Evolutionary conservation across 2,888 invertebrate species (phyloP).

Genomic region (Chaetogeoica ovagalla): DNA sequence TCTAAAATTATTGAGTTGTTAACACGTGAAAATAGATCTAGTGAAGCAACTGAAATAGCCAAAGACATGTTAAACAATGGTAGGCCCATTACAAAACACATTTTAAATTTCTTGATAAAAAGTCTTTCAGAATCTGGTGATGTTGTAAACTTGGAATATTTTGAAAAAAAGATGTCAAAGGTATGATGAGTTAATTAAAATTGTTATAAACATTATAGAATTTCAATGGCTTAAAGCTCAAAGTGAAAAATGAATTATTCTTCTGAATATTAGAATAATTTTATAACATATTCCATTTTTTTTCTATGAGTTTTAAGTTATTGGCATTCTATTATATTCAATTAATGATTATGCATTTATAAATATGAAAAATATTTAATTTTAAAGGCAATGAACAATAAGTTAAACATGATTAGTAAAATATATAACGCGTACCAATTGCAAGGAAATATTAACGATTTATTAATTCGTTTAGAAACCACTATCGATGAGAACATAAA

Average conservation of each 20-base stretch:
- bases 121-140: conserved; percentile 35
- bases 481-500: conserved; percentile 37
- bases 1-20: conserved; percentile 37
- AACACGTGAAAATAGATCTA: conserved; percentile 1
- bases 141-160: conserved; percentile 20
- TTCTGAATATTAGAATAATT: not conserved
- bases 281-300: not conserved
- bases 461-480: conserved; percentile 19
- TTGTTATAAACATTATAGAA: not conserved
- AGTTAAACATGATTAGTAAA: conserved; percentile 25
- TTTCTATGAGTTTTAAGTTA: not conserved
- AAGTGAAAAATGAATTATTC: no score
- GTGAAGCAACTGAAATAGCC: conserved; percentile 29
- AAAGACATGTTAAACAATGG: conserved; percentile 23
- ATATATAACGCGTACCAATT: conserved; percentile 19
- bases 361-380: not conserved
- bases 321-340: not conserved
- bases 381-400: conserved; percentile 4
- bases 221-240: not conserved
- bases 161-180: conserved; percentile 26
- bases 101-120: conserved; percentile 19
- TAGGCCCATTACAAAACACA: conserved; percentile 21
- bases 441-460: conserved; percentile 12
- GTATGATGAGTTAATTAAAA: conserved; percentile 8
- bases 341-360: not conserved